phyloP scores from a whole-genome alignment of 1,140 invertebrate species.

The Nasonia vitripennis region DNA sequence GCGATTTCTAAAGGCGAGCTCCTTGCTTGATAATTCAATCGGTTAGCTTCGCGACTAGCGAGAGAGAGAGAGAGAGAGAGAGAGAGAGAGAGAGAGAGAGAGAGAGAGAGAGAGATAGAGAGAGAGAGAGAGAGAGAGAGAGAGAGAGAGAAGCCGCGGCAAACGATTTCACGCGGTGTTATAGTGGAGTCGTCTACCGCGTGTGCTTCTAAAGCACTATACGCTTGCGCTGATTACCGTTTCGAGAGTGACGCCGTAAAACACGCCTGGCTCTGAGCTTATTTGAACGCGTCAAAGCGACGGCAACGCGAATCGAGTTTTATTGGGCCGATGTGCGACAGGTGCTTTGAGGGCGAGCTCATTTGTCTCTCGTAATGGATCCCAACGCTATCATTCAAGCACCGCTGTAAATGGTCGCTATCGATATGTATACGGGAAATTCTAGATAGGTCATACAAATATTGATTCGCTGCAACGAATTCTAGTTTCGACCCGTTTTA shows the following conservation, averaged over 20 bases:
- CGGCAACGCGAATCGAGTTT: background rate
- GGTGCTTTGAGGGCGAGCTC: background rate
- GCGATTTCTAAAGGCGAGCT: background rate
- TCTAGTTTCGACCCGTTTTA: no score
- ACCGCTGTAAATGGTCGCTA: background rate
- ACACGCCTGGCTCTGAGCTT: background rate
- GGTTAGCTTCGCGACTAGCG: background rate
- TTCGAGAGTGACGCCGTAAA: background rate
- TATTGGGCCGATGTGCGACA: background rate
- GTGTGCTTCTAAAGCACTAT: background rate
- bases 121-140: background rate
- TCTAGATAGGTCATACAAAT: background rate
- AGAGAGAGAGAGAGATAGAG: background rate
- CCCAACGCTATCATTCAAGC: background rate
- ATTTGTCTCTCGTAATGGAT: conserved; percentile 30
- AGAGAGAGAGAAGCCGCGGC: background rate
- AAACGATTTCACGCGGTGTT: no score
- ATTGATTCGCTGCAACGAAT: background rate
- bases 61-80: background rate
- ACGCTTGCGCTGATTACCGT: background rate
- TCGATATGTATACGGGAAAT: background rate
- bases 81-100: background rate
- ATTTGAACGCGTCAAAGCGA: background rate
- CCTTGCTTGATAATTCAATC: conserved; percentile 18
- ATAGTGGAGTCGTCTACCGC: no score